Conservation (phyloP, 1,140 invertebrate species). For the Nephila pilipes region DNA sequence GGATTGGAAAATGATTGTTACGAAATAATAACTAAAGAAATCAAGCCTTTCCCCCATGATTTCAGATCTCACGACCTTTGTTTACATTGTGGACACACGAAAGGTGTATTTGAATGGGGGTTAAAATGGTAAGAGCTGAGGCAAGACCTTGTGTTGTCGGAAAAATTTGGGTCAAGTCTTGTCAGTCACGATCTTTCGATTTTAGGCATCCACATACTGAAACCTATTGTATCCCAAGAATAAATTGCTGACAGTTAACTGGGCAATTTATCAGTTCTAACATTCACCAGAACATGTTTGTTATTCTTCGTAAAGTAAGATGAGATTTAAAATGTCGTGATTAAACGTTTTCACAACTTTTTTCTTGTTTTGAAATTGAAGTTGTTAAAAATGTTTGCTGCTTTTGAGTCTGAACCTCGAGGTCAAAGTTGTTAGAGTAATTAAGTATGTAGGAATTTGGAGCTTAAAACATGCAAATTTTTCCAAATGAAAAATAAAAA, state of each 20-base stretch:
- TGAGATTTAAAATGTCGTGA: not conserved
- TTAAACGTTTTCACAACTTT: not conserved
- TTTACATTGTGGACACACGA: not conserved
- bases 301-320: not conserved
- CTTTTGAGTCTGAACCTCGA: not conserved
- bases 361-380: not conserved
- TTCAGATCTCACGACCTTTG: not conserved
- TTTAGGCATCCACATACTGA: not conserved
- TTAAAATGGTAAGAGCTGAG: not conserved
- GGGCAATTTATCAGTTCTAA: constrained; percentile 1
- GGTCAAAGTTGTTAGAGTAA: not conserved
- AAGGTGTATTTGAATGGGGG: not conserved
- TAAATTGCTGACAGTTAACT: not conserved
- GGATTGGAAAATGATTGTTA: not conserved
- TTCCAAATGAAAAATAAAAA: too few relatives aligned
- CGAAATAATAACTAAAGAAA: not conserved
- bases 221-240: constrained; percentile 15
- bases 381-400: not conserved
- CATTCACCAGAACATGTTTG: not conserved
- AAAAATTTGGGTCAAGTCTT: constrained; percentile 13
- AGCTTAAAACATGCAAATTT: not conserved
- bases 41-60: not conserved
- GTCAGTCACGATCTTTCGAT: not conserved
- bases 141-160: constrained; percentile 18
- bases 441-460: not conserved